These are phyloP conservation scores for Fregetta grallaria DNA, from an alignment of 2,113 vertebrate species.

Conservation along the genomic window DNA sequence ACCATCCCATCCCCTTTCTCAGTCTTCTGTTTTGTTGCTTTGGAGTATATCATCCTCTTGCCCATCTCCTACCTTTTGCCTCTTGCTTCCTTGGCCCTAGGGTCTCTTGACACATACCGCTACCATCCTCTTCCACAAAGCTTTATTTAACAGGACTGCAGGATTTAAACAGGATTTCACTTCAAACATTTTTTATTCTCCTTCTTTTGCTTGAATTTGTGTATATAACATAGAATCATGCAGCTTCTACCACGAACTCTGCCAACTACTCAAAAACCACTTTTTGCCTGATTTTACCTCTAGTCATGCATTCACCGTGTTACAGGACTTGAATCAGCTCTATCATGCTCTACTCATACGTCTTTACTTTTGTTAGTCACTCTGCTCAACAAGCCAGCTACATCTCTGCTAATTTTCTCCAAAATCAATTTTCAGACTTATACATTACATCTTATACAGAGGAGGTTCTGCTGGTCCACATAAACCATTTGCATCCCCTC, in stretches of 20 bases:
- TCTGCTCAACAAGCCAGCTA: neutral
- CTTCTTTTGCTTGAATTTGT: neutral
- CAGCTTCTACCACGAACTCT: neutral
- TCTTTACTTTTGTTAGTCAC: neutral
- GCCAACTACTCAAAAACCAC: neutral
- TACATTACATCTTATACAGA: neutral
- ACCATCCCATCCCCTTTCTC: neutral
- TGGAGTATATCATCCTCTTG: neutral
- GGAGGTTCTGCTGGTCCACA: neutral
- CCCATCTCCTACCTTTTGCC: neutral
- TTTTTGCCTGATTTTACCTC: neutral
- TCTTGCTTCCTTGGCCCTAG: neutral
- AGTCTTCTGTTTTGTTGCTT: neutral
- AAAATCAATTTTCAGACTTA: neutral
- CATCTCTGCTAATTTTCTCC: neutral
- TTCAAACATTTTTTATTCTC: neutral
- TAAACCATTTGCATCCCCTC: neutral
- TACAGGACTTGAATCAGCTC: neutral
- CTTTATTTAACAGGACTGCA: neutral
- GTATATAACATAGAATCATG: neutral
- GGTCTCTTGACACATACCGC: neutral
- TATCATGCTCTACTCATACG: rapidly evolving
- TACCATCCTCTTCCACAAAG: neutral
- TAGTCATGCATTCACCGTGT: neutral
- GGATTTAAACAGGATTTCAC: neutral